Evolutionary conservation across 2,888 invertebrate genomes (phyloP).

Genomic region (Hirtodrosophila trivittata): DNA sequence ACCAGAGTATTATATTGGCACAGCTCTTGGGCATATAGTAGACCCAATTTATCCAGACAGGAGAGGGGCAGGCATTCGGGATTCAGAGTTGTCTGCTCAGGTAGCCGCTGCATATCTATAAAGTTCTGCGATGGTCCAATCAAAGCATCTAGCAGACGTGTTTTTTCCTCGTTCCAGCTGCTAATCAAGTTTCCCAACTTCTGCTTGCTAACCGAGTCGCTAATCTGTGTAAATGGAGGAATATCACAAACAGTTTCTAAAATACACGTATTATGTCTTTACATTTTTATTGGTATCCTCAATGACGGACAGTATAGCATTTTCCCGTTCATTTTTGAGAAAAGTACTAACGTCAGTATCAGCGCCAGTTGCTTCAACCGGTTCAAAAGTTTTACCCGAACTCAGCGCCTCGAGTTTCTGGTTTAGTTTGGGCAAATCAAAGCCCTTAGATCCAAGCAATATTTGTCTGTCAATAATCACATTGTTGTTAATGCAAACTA

Average conservation of each 20-base stretch:
- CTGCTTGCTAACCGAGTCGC: conserved; percentile 87
- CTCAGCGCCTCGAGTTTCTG: conserved; percentile 95
- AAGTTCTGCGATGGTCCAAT: conserved; percentile 94
- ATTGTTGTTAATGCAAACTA: conserved; percentile 35
- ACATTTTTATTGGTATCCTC: conserved; percentile 95
- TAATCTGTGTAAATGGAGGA: conserved; percentile 84
- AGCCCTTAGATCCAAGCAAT: conserved; percentile 95
- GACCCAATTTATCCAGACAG: conserved; percentile 88
- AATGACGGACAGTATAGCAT: conserved; percentile 95
- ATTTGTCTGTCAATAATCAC: conserved; percentile 88
- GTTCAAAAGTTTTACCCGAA: conserved; percentile 92
- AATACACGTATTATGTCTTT: conserved; percentile 66
- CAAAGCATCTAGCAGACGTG: conserved; percentile 94
- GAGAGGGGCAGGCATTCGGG: conserved; percentile 87
- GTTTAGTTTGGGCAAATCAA: conserved; percentile 95
- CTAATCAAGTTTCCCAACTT: conserved; percentile 92
- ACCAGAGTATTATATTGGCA: conserved; percentile 92
- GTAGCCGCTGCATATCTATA: conserved; percentile 88
- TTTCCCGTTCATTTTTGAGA: conserved; percentile 96
- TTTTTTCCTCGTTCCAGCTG: conserved; percentile 96
- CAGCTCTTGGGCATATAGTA: conserved; percentile 92
- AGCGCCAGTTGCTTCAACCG: conserved; percentile 92
- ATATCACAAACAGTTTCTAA: neutral
- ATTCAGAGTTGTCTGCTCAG: conserved; percentile 87
- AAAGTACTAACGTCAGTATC: conserved; percentile 97